phyloP scores from a whole-genome alignment of 1,140 invertebrate species.

The Atta cephalotes region DNA sequence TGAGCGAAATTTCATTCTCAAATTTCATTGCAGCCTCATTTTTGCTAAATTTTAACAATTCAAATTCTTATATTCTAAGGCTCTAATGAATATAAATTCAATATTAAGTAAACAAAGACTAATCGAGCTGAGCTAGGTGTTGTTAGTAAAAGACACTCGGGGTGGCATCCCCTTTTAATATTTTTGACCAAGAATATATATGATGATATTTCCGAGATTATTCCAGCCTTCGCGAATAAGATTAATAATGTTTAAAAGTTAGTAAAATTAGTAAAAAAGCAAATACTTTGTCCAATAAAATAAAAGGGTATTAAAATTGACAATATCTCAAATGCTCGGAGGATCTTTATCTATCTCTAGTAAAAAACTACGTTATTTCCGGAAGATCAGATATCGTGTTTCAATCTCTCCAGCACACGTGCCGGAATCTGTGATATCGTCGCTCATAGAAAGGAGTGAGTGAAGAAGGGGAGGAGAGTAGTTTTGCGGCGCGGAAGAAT shows the following conservation, averaged over 20 bases:
- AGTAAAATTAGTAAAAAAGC: background rate
- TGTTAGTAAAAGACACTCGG: no score
- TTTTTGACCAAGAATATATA: no score
- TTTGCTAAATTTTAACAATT: no score
- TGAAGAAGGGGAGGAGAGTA: background rate
- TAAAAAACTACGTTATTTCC: slow-evolving; percentile 30
- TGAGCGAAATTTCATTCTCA: no score
- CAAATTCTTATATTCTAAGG: no score
- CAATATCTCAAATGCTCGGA: background rate
- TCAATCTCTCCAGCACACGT: slow-evolving; percentile 40
- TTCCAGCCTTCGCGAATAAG: background rate
- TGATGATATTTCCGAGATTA: background rate
- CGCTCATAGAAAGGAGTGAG: background rate
- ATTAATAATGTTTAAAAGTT: background rate
- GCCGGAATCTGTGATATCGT: slow-evolving; percentile 31
- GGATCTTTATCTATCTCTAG: background rate
- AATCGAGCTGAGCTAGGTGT: no score
- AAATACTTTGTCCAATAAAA: background rate
- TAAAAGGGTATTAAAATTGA: background rate
- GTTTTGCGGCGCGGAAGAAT: slow-evolving; percentile 64
- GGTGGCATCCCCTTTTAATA: no score
- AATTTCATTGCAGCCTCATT: no score
- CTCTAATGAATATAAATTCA: no score
- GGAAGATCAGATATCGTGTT: slow-evolving; percentile 31
- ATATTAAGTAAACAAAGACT: no score